Base-by-base conservation (phyloP, 2,113 vertebrate species). In the Athene cunicularia region DNA sequence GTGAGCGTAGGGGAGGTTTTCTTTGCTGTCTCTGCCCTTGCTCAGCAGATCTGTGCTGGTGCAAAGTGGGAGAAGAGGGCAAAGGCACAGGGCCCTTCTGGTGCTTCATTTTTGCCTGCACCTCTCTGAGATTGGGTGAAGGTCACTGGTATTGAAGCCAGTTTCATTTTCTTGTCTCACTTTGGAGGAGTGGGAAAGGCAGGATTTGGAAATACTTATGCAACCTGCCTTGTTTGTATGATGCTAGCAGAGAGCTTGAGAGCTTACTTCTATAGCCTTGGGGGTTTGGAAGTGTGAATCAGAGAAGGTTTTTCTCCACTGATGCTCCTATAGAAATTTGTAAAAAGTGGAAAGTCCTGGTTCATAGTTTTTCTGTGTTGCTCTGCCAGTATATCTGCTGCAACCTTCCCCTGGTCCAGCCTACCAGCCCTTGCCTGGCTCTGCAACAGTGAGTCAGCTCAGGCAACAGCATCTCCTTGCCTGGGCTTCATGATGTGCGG, bases 371-470 rank as follows among this genome's bases (percentile, higher is more conserved):
- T 84, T 33, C 50, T 72, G 74, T 68, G 74, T 33, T 85, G 71
- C 68, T 93, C 21, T 95, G 94, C 86, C 85, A 72, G 74, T 55
- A 6, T 22, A 67, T 80, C 81, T 94, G 75, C 96, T 91, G 85
- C 90, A 95, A 3, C 77, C 75, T 86, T 84, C 59, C 67, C 77
- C 77, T 60, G 43, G 74, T 94, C 91, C 95, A 96, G 70, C 90
- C 94, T 95, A 24, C 90, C 80, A 76, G 80, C 83, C 75, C 67
- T 62, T 55, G 86, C 93, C 73, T 89, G 86, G 93, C 93, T 95
- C 91, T 95, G 96, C 95, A 92, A 83, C 76, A 91, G 86, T 88
- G 93, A 91, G 89, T 94, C 93, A 95, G 89, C 95, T 96, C 95
- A 84, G 72, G 63, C 86, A 43, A 30, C 91, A 86, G 86, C 89